Percentiles rank a stretch among this genome's conserved stretches.
phyloP scores from a whole-genome alignment of 2,888 invertebrate species.

The Leptothorax acervorum region DNA sequence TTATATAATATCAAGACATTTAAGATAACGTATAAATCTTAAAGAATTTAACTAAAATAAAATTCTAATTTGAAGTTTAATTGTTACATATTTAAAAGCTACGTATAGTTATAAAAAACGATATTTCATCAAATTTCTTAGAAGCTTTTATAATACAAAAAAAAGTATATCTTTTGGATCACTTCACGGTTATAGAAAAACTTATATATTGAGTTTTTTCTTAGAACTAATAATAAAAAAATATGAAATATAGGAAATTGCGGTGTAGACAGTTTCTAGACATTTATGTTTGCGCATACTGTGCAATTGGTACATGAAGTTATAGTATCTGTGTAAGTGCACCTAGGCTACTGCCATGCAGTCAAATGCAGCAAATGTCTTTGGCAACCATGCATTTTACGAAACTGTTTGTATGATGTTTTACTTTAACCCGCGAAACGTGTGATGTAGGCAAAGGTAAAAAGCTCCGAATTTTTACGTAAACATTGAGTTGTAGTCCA shows the following conservation, averaged over 20 bases:
- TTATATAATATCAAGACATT: not conserved
- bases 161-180: not conserved
- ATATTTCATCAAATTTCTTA: not conserved
- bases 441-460: not conserved
- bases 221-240: not conserved
- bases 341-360: not conserved
- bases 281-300: not conserved
- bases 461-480: slow-evolving; percentile 1
- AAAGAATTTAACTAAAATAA: not conserved
- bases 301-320: not conserved
- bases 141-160: not conserved
- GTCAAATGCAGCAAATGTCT: slow-evolving; percentile 33
- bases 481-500: not conserved
- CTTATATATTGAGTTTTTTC: not conserved
- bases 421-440: not conserved
- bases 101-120: not conserved
- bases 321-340: not conserved
- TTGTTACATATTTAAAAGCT: not conserved
- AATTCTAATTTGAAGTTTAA: not conserved
- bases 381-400: slow-evolving; percentile 25
- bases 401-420: not conserved
- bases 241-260: not conserved
- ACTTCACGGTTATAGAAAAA: not conserved
- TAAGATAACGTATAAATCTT: not conserved
- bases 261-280: not conserved